Percentiles rank a stretch among this genome's conserved stretches.
phyloP scores from a whole-genome alignment of 2,113 vertebrate species.

The rat (Rattus norvegicus) region GRCr8 NC_086030.1:12444001-12444500 shows the following conservation, averaged over 20 bases:
- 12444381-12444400: slow-evolving; percentile 30
- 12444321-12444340: slow-evolving; percentile 52
- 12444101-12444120: neutral
- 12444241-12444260: slow-evolving; percentile 22
- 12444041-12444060: neutral
- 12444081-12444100: neutral
- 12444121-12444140: neutral
- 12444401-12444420: slow-evolving; percentile 6
- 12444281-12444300: slow-evolving; percentile 45
- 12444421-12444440: neutral
- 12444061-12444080: neutral
- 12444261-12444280: slow-evolving; percentile 11
- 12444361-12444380: neutral
- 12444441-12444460: slow-evolving; percentile 34
- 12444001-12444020: neutral
- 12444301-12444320: slow-evolving; percentile 74
- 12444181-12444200: neutral
- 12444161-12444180: slow-evolving; percentile 46
- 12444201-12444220: neutral
- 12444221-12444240: neutral
- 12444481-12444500: too few species aligned
- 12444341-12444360: slow-evolving; percentile 48
- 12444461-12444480: too few species aligned
- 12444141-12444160: slow-evolving; percentile 8
- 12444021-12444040: neutral